Percentiles rank a stretch among this genome's conserved stretches.
These are phyloP conservation scores for Proisotoma minuta DNA, from an alignment of 2,888 invertebrate genomes.

Conservation along the genomic window DNA sequence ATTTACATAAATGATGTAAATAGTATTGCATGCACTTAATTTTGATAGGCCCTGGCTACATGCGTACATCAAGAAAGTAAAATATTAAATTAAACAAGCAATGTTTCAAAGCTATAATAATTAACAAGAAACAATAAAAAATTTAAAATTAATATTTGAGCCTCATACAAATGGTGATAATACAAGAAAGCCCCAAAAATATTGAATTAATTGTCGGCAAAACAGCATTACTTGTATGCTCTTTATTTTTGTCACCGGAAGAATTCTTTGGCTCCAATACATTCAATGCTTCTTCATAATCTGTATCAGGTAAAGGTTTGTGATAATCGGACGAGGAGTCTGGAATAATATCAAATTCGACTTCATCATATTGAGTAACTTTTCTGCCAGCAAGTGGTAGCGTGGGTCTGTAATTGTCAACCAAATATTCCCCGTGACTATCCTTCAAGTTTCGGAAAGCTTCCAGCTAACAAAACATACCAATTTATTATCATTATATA, in stretches of 20 bases:
- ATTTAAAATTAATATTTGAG: too few species aligned
- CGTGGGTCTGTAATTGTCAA: slow-evolving; percentile 42
- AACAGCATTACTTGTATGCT: too few species aligned
- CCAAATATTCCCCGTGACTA: slow-evolving; percentile 21
- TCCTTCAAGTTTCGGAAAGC: slow-evolving; percentile 34
- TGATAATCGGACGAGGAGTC: background rate
- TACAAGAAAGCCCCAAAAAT: background rate
- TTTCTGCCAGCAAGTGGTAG: slow-evolving; percentile 33
- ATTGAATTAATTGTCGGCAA: background rate
- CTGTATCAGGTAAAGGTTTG: background rate
- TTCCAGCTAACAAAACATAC: slow-evolving; percentile 23
- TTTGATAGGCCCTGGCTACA: too few species aligned
- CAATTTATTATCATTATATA: too few species aligned
- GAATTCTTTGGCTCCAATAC: background rate
- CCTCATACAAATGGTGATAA: too few species aligned
- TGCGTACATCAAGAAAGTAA: too few species aligned
- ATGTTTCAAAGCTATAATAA: too few species aligned
- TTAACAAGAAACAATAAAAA: too few species aligned
- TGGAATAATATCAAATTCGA: slow-evolving; percentile 21
- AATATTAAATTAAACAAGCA: too few species aligned
- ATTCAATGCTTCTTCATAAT: background rate
- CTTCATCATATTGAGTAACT: slow-evolving; percentile 22
- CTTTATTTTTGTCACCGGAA: background rate
- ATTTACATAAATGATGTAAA: too few species aligned
- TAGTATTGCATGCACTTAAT: too few species aligned